Evolutionary conservation across 2,888 invertebrate species (phyloP).

Genomic region (Erannis defoliaria): DNA sequence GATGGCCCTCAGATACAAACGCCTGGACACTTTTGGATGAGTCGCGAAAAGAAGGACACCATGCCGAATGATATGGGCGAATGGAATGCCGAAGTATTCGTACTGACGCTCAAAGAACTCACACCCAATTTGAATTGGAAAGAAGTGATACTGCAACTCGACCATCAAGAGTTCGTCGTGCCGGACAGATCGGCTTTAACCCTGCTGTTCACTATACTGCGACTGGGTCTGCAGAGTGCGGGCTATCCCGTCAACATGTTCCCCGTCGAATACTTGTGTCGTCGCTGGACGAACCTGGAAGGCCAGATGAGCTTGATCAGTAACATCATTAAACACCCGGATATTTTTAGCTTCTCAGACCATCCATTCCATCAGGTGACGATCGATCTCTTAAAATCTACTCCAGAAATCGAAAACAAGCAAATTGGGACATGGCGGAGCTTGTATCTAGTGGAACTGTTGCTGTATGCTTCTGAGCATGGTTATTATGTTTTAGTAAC

Average conservation of each 20-base stretch:
- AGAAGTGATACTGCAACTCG: conserved; percentile 96
- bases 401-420: conserved; percentile 97
- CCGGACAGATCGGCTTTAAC: conserved; percentile 95
- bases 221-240: conserved; percentile 92
- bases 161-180: conserved; percentile 95
- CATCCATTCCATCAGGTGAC: conserved; percentile 95
- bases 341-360: conserved; percentile 97
- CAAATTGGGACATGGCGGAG: conserved; percentile 98
- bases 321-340: conserved; percentile 95
- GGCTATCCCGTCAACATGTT: conserved; percentile 91
- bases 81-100: conserved; percentile 98
- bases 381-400: conserved; percentile 96
- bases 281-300: conserved; percentile 97
- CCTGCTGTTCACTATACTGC: conserved; percentile 93
- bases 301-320: conserved; percentile 96
- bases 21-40: conserved; percentile 89
- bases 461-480: conserved; percentile 95
- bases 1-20: conserved; percentile 90
- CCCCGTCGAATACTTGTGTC: conserved; percentile 96
- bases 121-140: conserved; percentile 96
- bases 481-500: conserved; percentile 94
- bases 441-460: conserved; percentile 94
- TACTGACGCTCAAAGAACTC: conserved; percentile 95
- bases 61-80: conserved; percentile 83
- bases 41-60: conserved; percentile 86